phyloP scores from a whole-genome alignment of 2,888 invertebrate genomes.

The Hydrotaea cyrtoneurina region DNA sequence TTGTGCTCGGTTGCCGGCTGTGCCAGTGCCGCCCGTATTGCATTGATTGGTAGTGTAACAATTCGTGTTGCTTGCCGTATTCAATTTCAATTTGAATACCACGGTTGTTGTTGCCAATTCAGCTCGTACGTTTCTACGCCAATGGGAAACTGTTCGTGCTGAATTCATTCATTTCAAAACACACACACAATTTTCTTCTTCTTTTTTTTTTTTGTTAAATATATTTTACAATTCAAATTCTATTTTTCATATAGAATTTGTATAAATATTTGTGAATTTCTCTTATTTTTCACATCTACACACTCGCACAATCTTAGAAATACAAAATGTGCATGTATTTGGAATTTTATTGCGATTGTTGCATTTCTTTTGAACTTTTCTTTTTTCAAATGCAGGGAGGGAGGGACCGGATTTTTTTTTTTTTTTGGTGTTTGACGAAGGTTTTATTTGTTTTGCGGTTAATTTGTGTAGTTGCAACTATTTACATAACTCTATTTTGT shows the following conservation, averaged over 20 bases:
- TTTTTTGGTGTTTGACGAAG: constrained; percentile 18
- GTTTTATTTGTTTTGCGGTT: constrained; percentile 37
- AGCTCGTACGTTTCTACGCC: constrained; percentile 27
- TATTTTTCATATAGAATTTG: constrained; percentile 53
- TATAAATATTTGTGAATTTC: constrained; percentile 19
- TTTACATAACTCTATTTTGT: constrained; percentile 49
- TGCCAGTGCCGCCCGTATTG: constrained; percentile 28
- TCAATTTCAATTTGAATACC: constrained; percentile 49
- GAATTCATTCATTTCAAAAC: constrained; percentile 13
- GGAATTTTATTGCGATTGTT: background rate
- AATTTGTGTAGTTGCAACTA: constrained; percentile 42
- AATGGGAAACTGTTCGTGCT: constrained; percentile 24
- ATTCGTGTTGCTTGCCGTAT: constrained; percentile 47
- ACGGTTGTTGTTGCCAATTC: constrained; percentile 49
- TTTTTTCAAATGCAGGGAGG: background rate
- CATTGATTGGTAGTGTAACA: constrained; percentile 22
- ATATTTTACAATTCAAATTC: constrained; percentile 51
- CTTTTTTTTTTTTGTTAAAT: background rate
- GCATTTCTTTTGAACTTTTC: background rate
- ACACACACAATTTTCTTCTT: constrained; percentile 18
- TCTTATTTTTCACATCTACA: constrained; percentile 15
- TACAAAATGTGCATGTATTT: constrained; percentile 39
- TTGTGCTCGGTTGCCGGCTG: background rate
- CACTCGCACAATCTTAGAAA: constrained; percentile 28
- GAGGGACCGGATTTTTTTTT: background rate